Conservation (phyloP, 2,113 vertebrate genomes). For the Actenoides hombroni region DNA sequence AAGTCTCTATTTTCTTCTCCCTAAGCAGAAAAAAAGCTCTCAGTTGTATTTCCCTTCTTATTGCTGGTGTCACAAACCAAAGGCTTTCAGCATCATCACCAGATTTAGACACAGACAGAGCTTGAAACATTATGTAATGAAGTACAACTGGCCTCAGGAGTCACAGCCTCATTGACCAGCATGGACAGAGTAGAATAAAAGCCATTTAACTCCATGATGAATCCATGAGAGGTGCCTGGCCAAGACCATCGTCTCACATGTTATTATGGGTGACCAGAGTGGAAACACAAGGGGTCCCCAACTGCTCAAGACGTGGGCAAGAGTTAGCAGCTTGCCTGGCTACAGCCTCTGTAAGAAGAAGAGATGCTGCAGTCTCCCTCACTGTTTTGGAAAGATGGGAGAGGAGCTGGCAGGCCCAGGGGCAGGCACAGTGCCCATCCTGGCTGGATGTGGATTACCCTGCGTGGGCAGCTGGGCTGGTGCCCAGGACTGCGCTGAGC, state of each 20-base stretch:
- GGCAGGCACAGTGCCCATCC: background rate
- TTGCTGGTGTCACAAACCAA: background rate
- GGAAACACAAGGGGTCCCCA: background rate
- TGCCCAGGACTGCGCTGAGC: background rate
- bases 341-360: background rate
- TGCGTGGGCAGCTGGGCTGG: accelerated
- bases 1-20: background rate
- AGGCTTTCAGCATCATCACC: background rate
- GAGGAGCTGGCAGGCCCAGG: background rate
- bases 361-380: background rate
- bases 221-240: accelerated
- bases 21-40: background rate
- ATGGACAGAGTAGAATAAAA: background rate
- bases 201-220: background rate
- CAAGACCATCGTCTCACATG: background rate
- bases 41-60: background rate
- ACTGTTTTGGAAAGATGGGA: background rate
- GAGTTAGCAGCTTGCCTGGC: background rate
- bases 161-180: background rate
- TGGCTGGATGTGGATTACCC: background rate
- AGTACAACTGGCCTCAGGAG: background rate
- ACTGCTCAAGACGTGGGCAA: background rate
- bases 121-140: background rate
- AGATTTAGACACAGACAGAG: background rate
- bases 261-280: background rate